Percentiles rank a stretch among this genome's conserved stretches.
These are phyloP conservation scores for Ifrita kowaldi DNA, from an alignment of 2,113 vertebrate species.

Conservation along the genomic window DNA sequence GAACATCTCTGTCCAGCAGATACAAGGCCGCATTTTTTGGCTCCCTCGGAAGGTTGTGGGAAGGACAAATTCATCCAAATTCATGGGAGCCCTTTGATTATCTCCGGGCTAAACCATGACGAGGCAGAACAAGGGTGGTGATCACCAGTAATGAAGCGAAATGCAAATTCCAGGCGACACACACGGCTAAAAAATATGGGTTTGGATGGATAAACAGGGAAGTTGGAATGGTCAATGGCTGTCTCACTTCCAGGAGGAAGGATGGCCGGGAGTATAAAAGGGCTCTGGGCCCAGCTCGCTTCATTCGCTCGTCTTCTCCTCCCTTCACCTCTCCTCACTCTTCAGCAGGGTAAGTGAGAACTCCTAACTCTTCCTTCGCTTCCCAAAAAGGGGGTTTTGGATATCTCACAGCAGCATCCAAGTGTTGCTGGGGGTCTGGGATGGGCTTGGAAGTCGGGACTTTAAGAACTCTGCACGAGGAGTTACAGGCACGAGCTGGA, in stretches of 20 bases:
- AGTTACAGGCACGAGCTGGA: rapidly evolving
- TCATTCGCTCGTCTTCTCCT: not conserved
- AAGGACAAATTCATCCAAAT: slow-evolving; percentile 17
- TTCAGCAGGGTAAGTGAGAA: slow-evolving; percentile 42
- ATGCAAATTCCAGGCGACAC: slow-evolving; percentile 28
- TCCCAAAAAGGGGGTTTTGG: not conserved
- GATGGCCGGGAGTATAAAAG: slow-evolving; percentile 20
- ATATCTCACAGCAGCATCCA: rapidly evolving
- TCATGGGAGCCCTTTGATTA: slow-evolving; percentile 51
- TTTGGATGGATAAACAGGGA: not conserved
- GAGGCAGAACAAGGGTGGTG: not conserved
- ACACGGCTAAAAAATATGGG: slow-evolving; percentile 12
- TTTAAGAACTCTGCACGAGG: rapidly evolving
- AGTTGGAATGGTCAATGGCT: not conserved
- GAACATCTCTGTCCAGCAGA: not conserved
- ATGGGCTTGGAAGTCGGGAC: rapidly evolving
- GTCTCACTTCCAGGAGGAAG: slow-evolving; percentile 61
- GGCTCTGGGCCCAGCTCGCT: not conserved
- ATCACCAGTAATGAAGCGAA: slow-evolving; percentile 32
- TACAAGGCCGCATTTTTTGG: not conserved
- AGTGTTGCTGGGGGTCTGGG: rapidly evolving
- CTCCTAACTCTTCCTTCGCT: not conserved
- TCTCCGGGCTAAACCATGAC: not conserved
- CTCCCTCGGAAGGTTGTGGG: not conserved
- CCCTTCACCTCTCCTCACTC: not conserved